Evolutionary conservation across 2,113 vertebrate genomes (phyloP), one percentile per base, ranked within the genome.

Genomic region (Amphilophus citrinellus): DNA sequence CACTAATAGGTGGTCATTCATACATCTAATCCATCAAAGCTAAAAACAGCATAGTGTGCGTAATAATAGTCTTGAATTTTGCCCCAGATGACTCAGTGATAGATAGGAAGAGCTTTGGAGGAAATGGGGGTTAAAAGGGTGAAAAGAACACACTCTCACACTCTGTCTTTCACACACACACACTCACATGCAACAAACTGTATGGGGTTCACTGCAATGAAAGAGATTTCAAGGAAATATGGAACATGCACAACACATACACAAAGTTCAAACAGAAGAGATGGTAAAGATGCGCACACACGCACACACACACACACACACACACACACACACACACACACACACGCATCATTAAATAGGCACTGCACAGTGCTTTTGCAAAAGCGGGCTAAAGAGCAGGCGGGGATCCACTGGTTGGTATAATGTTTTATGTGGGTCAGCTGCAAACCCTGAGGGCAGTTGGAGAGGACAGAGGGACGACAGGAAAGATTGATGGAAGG

Each of bases 361-460:
- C 58, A 66, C 50, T 58, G 76, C 60, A 75, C 75, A 59, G 27
- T n/a, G 76, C 71, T 84, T 86, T 79, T 76, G 77, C 20, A 1
- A 32, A 86, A 82, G 68, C 39, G 44, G 84, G 79, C 76, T 82
- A 77, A 77, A 86, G 84, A 81, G 66, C 24, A 15, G 32, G 30
- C 85, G 81, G 77, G 14, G 27, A 73, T 84, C 61, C 73, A 50
- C 61, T 32, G 76, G 91, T 80, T 65, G 10, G 80, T 84, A 76
- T 42, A 82, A 71, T 87, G 77, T 87, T 86, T 80, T 85, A 95
- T 93, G 22, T 93, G 89, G 94, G 93, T 93, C 93, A 93, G 76
- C 42, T 15, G 35, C 56, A 85, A 63, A 87, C 79, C 87, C 91
- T 2, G 65, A 82, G 65, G 92, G 87, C 85, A 87, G 50, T 71